Evolutionary conservation across 2,113 vertebrate species (phyloP).

Genomic region (Pedetes capensis): DNA sequence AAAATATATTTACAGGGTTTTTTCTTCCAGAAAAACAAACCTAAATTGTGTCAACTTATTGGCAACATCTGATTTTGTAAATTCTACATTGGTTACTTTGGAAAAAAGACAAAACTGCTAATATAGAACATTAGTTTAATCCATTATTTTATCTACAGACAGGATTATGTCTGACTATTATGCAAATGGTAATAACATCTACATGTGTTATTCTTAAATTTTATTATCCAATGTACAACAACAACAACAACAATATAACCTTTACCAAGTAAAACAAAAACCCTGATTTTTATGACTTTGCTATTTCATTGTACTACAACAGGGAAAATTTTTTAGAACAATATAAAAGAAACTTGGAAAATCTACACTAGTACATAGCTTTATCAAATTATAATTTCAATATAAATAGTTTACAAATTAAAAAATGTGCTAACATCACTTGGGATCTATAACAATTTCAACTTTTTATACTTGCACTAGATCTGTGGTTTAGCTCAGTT

Average conservation of each 20-base stretch:
- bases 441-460: neutral
- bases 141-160: neutral
- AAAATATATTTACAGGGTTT: neutral
- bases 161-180: neutral
- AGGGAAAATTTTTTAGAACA: neutral
- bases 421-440: neutral
- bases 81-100: constrained; percentile 14
- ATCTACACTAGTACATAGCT: neutral
- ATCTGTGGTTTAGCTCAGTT: no score
- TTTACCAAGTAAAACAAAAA: neutral
- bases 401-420: neutral
- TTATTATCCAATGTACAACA: neutral
- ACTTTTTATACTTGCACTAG: neutral
- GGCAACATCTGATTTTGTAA: neutral
- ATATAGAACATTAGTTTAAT: neutral
- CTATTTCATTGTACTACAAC: neutral
- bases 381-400: neutral
- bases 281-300: neutral
- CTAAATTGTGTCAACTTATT: neutral
- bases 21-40: neutral
- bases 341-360: neutral
- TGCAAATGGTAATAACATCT: neutral
- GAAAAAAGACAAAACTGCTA: neutral
- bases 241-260: neutral
- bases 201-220: constrained; percentile 45